Evolutionary conservation across 2,888 invertebrate genomes (phyloP), one percentile per base, ranked within the genome.

Genomic region (Trypoxylon attenuatum): DNA sequence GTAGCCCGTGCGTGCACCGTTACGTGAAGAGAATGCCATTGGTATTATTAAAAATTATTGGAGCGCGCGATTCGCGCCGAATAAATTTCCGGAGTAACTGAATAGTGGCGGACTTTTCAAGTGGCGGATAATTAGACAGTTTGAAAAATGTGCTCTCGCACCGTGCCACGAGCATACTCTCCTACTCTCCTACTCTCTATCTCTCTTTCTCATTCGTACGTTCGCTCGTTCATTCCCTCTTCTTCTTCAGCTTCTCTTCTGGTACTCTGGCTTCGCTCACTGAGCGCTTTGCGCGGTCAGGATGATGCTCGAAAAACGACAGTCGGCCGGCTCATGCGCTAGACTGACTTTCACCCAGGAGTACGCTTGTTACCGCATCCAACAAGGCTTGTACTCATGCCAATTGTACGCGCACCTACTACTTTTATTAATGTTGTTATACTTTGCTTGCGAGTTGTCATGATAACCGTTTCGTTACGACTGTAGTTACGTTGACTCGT

Each of bases 111-210:
- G 46, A 56, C 51, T 62, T 71, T 77, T 58, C 62, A 59, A 62
- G 59, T 62, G 60, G 45, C 45, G 23, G 58, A 69, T 76, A 76
- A 76, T 76, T 76, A 77, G 76, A 71, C 71, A 71, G 74, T 54
- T 63, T 76, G 73, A 74, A 76, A 73, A 73, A 76, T 73, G 73
- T 71, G 63, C 68, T 66, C 65, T 58, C 47, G 59, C 60, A 46
- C n/a, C 54, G 21, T 46, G 46, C 29, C 15, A 16, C 18, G 53
- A 55, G 42, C 27, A 27, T 27, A 6, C 27, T 27, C 5, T 27
- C 5, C 27, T 27, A 10, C 5, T 10, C 27, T 27, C 27, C 27
- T 27, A 5, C 10, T 10, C 10, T 27, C 27, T 10, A 10, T 27
- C 27, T 5, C 5, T 27, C 27, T 27, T 10, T 10, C 27, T n/a